A percentile compares a stretch with the other conserved stretches of the same genome.
These are phyloP conservation scores for Pogonocichla stellata DNA, from an alignment of 2,113 vertebrate genomes.

Conservation along the genomic window DNA sequence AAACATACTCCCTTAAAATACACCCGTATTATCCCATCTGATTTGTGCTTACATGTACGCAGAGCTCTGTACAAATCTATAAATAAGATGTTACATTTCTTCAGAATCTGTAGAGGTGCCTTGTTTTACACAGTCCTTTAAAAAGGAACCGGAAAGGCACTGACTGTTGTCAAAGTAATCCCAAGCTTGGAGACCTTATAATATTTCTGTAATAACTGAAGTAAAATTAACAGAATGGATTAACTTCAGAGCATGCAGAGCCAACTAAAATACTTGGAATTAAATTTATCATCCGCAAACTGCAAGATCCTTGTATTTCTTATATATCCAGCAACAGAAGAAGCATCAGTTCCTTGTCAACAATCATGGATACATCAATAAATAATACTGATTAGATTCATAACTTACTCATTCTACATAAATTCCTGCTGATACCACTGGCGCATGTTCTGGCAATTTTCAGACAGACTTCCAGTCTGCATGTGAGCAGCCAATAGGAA, in stretches of 20 bases:
- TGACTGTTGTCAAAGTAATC: neutral
- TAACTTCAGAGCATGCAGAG: neutral
- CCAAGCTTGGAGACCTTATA: neutral
- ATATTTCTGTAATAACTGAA: neutral
- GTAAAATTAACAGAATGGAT: neutral
- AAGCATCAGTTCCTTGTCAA: neutral
- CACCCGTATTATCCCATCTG: neutral
- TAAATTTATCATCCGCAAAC: neutral
- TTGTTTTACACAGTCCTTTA: neutral
- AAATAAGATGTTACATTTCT: neutral
- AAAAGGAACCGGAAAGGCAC: neutral
- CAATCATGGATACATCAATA: neutral
- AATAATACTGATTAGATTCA: neutral
- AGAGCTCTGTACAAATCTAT: neutral
- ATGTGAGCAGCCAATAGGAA: neutral
- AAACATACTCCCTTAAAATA: neutral
- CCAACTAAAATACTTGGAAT: neutral
- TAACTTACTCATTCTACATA: neutral
- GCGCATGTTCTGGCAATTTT: neutral
- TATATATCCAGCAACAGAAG: neutral
- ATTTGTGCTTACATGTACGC: neutral
- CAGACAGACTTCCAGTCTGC: neutral
- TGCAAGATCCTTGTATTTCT: neutral
- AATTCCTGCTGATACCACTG: neutral
- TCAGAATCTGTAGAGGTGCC: neutral